A percentile compares a stretch with the other conserved stretches of the same genome.
phyloP scores from a whole-genome alignment of 2,888 invertebrate species.

The Chrysopilus asiliformis region DNA sequence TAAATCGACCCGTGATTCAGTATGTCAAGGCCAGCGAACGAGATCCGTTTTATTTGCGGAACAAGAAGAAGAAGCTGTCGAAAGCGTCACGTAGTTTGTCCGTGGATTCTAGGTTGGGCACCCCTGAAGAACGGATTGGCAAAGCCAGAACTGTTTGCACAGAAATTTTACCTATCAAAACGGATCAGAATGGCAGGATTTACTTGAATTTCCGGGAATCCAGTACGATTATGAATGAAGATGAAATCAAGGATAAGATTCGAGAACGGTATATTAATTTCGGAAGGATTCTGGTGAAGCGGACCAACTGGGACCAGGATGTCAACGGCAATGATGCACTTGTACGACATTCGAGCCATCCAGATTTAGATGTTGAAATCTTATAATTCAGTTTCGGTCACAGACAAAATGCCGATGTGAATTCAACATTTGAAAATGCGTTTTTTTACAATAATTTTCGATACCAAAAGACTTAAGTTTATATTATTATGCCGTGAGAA shows the following conservation, averaged over 20 bases:
- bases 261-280: constrained; percentile 32
- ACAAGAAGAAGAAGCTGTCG: constrained; percentile 50
- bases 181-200: constrained; percentile 34
- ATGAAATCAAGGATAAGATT: constrained; percentile 33
- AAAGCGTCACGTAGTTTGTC: constrained; percentile 45
- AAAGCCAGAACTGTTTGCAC: constrained; percentile 33
- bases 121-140: not conserved
- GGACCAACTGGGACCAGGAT: constrained; percentile 9
- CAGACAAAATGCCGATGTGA: too few relatives aligned
- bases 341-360: constrained; percentile 7
- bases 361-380: constrained; percentile 6
- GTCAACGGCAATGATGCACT: constrained; percentile 3
- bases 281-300: constrained; percentile 28
- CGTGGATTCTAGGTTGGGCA: constrained; percentile 26
- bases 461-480: too few relatives aligned
- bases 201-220: constrained; percentile 35
- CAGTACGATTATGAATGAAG: constrained; percentile 34
- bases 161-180: constrained; percentile 35
- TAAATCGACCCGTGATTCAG: constrained; percentile 62
- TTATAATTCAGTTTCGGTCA: too few relatives aligned
- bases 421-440: too few relatives aligned
- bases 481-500: too few relatives aligned
- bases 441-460: too few relatives aligned
- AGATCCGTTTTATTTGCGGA: constrained; percentile 59
- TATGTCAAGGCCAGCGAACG: constrained; percentile 84